Evolutionary conservation across 2,113 vertebrate genomes (phyloP).

Genomic region (Megaceryle torquata): DNA sequence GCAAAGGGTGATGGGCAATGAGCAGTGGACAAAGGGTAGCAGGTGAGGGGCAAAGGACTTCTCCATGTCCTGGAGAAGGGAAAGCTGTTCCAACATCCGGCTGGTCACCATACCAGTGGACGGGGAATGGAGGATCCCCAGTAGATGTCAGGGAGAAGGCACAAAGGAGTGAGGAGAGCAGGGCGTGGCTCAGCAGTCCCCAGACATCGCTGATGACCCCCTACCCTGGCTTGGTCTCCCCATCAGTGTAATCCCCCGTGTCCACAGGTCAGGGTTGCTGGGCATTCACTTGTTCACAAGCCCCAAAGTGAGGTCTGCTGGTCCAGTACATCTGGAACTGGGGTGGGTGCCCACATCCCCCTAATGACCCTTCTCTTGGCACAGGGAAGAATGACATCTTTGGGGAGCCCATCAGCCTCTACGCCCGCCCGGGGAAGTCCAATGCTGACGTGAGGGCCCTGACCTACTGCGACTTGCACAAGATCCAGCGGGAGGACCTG

Average conservation of each 20-base stretch:
- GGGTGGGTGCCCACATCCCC: neutral
- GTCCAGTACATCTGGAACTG: neutral
- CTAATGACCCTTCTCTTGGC: neutral
- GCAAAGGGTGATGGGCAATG: neutral
- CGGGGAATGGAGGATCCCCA: neutral
- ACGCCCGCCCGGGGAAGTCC: conserved; percentile 89
- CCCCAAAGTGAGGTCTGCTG: neutral
- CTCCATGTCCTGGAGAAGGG: neutral
- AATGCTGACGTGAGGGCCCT: conserved; percentile 90
- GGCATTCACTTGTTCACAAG: neutral
- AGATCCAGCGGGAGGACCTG: conserved; percentile 92
- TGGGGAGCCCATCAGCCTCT: conserved; percentile 91
- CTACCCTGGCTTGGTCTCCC: neutral
- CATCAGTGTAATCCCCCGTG: neutral
- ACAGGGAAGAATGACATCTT: conserved; percentile 96
- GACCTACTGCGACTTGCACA: conserved; percentile 97
- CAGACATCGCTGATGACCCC: neutral
- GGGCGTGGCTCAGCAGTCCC: neutral
- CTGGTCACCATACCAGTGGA: accelerated
- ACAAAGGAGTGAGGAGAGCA: neutral
- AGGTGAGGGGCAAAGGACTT: neutral
- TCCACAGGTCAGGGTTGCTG: neutral
- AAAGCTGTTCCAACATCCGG: neutral
- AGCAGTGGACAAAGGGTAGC: neutral
- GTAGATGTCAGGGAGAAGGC: neutral